Evolutionary conservation across 2,888 invertebrate genomes (phyloP), one percentile per base, ranked within the genome.

Genomic region (Actias luna): DNA sequence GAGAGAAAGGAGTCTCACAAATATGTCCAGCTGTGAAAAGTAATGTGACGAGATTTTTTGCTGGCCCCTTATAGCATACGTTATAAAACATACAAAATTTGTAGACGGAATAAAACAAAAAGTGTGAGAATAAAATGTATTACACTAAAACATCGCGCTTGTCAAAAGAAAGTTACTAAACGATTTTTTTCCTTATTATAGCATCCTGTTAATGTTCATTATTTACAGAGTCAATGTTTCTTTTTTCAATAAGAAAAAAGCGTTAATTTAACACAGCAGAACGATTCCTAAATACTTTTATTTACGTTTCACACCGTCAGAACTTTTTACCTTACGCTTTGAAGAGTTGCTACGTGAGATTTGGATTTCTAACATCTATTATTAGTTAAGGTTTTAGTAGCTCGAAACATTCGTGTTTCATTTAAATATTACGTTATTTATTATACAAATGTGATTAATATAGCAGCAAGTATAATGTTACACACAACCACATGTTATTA

Each of bases 221-320:
- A 22, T 46, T 46, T 46, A 46, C 46, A 46, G 22, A 46, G 22
- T 12, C 22, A 10, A 10, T 46, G 46, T 46, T 46, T 22, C 22
- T 46, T 46, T 46, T 46, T 22, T 46, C 46, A 46, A 46, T 46
- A 22, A 46, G 46, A 46, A 46, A 46, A 33, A 46, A 46, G 46
- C 22, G 46, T 46, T 46, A 46, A 46, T 46, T 46, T 22, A 22
- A 46, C 46, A 22, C 18, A 22, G 46, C 22, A 46, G 46, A 22
- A 46, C 46, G 46, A 22, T 46, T 46, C 22, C 22, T 5, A 10
- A 46, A 46, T 22, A 46, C 22, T 22, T 22, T 22, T 46, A 46
- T 46, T 46, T 46, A 22, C 18, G 46, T 22, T 46, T 46, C 46
- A 46, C 46, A 46, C 46, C 10, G 42, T 42, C 7, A 46, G 10